A percentile compares a stretch with the other conserved stretches of the same genome.
Evolutionary conservation across 2,113 vertebrate species (phyloP).

Genomic region (human (Homo sapiens)): GRCh38 chr1:77086001-77086500

Average conservation of each 20-base stretch:
- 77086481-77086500: slow-evolving; percentile 15
- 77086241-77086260: background rate
- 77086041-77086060: background rate
- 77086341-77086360: background rate
- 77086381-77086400: background rate
- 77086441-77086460: background rate
- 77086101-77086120: background rate
- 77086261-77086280: background rate
- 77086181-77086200: background rate
- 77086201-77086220: background rate
- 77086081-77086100: background rate
- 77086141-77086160: background rate
- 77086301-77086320: background rate
- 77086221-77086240: background rate
- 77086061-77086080: background rate
- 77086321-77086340: background rate
- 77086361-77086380: background rate
- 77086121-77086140: background rate
- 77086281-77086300: background rate
- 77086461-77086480: background rate
- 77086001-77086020: background rate
- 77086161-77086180: background rate
- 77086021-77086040: background rate
- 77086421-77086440: background rate
- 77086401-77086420: background rate